Conservation (phyloP, 2,888 invertebrate genomes). For the Macroteleia sp. region DNA sequence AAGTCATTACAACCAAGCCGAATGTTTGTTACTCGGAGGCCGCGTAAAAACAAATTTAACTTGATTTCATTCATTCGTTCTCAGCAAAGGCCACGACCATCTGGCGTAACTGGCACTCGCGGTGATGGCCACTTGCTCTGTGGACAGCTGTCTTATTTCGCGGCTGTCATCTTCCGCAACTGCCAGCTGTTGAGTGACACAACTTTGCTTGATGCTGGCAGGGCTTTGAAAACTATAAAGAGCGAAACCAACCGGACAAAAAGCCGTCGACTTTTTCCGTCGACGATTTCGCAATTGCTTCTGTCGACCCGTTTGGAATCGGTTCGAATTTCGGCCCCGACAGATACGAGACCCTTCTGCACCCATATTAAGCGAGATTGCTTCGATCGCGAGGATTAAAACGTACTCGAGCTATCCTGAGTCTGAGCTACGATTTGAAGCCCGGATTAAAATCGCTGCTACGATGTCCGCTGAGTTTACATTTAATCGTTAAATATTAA, state of each 20-base stretch:
- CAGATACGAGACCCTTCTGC: constrained; percentile 15
- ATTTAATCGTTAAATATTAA: constrained; percentile 60
- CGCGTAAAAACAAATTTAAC: constrained; percentile 61
- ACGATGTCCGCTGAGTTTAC: constrained; percentile 27
- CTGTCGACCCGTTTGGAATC: constrained; percentile 20
- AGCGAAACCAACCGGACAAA: constrained; percentile 10
- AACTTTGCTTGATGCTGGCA: constrained; percentile 38
- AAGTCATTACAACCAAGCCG: no score
- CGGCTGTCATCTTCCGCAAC: constrained; percentile 60
- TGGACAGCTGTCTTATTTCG: constrained; percentile 63
- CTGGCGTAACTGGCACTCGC: constrained; percentile 50
- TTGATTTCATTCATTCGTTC: constrained; percentile 61
- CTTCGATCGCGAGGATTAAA: constrained; percentile 54
- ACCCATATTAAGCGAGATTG: constrained; percentile 45
- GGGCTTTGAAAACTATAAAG: constrained; percentile 38
- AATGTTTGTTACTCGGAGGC: constrained; percentile 49
- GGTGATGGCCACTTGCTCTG: constrained; percentile 54
- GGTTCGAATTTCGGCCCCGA: constrained; percentile 3
- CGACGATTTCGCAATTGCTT: constrained; percentile 46
- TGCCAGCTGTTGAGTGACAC: constrained; percentile 64
- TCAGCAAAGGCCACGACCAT: constrained; percentile 38
- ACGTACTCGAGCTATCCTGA: constrained; percentile 34
- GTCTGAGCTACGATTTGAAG: constrained; percentile 55
- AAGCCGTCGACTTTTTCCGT: constrained; percentile 41
- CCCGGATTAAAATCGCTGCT: constrained; percentile 47